These are phyloP conservation scores for Cyprinodon diabolis DNA, from an alignment of 2,797 vertebrate species.

Conservation along the genomic window DNA sequence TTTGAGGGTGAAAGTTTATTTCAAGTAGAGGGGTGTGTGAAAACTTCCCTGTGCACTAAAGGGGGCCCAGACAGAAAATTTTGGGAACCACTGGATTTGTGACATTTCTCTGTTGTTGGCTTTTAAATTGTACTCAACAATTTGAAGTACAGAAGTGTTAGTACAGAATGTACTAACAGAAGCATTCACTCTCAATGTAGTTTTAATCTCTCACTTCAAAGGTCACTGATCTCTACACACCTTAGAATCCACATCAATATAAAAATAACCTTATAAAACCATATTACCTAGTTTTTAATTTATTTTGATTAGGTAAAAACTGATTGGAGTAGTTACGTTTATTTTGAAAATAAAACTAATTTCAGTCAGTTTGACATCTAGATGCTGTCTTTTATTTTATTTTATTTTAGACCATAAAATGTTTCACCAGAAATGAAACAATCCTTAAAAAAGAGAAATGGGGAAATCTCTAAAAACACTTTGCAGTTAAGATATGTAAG, in stretches of 20 bases:
- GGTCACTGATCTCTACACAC: constrained; percentile 29
- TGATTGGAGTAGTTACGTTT: constrained; percentile 10
- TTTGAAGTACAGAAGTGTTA: no score
- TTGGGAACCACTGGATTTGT: constrained; percentile 9
- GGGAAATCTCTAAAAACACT: neutral
- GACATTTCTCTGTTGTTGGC: constrained; percentile 45
- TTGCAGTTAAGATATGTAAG: neutral
- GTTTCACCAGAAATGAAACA: neutral
- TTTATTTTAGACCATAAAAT: neutral
- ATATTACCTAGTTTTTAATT: constrained; percentile 34
- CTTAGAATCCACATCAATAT: constrained; percentile 23
- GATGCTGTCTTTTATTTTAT: neutral
- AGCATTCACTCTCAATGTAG: constrained; percentile 18
- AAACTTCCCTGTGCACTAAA: no score
- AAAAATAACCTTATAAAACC: constrained; percentile 35
- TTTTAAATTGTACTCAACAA: constrained; percentile 39
- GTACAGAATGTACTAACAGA: no score
- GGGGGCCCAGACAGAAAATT: no score
- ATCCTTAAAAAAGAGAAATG: neutral
- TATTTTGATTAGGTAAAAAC: constrained; percentile 28
- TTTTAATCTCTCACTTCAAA: constrained; percentile 37
- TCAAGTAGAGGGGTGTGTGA: no score
- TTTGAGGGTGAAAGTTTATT: no score
- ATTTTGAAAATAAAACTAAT: neutral
- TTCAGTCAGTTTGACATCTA: neutral